Base-by-base conservation (phyloP, 2,113 vertebrate species). In the Toxotes chatareus region DNA sequence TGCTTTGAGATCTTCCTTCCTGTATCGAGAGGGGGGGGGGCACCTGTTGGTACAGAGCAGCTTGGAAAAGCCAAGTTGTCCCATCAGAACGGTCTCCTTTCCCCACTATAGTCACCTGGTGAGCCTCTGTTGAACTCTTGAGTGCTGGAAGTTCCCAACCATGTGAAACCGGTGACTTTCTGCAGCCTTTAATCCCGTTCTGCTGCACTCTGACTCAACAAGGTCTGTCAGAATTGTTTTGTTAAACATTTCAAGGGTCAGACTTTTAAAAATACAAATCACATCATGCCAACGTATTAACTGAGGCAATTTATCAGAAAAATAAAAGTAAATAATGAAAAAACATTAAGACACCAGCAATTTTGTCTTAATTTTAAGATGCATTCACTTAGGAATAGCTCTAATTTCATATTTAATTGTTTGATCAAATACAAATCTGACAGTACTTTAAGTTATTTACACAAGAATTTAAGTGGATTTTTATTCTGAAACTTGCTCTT, bases 1-100 rank as follows among this genome's bases (percentile, higher is more conserved):
- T 62, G 75, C 80, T 85, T 40, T 74, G 80, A 87, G 71, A 70
- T 80, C 76, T 49, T 63, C 66, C 73, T 91, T 92, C 82, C 83
- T 86, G 73, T 86, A 49, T 76, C n/a, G 27, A 27, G 27, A 27
- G 27, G 27, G 68, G 14, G 59, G 67, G 79, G 80, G 82, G 80
- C 88, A 92, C 92, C 91, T 93, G 90, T 92, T 91, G 91, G 87
- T 64, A 77, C 46, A 80, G 59, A 75, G 65, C 46, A 78, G 79
- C 74, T 65, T 21, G 21, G 76, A 51, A 77, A 83, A 73, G 57
- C 65, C 49, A 76, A 78, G 62, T 77, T 65, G 73, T 81, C 60
- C 68, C 81, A 21, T 83, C 83, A 86, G 57, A 76, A 34, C 21
- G 71, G 44, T 62, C 79, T 66, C 69, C 32, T 61, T 49, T 66